phyloP scores from a whole-genome alignment of 1,140 invertebrate species.

The Brachystomella parvula region DNA sequence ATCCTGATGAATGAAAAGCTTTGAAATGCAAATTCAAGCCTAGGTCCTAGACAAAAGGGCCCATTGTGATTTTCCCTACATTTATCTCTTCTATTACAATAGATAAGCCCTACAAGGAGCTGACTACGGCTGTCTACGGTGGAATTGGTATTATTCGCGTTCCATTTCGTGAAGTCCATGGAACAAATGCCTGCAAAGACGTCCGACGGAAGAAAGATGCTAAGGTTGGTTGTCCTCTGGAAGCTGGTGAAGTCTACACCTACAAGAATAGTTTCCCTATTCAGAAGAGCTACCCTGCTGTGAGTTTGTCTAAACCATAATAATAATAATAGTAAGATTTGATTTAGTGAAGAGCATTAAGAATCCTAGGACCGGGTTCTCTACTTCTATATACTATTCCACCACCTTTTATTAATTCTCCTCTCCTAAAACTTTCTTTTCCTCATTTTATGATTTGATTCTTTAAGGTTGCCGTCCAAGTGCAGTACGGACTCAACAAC shows the following conservation, averaged over 20 bases:
- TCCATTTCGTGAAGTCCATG: constrained; percentile 38
- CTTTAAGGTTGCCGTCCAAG: constrained; percentile 32
- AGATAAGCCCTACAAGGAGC: constrained; percentile 32
- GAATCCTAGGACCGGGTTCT: not conserved
- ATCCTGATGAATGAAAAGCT: no score
- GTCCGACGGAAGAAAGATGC: constrained; percentile 25
- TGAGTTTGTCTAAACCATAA: constrained; percentile 22
- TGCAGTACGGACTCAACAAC: constrained; percentile 35
- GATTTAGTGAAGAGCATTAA: not conserved
- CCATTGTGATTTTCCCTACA: not conserved
- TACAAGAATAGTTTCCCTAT: constrained; percentile 39
- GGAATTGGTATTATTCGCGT: constrained; percentile 36
- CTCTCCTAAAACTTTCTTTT: constrained; percentile 5
- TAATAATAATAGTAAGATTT: constrained; percentile 6
- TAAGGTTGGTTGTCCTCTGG: constrained; percentile 31
- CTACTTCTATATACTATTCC: not conserved
- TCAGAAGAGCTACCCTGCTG: constrained; percentile 37
- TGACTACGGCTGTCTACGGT: constrained; percentile 37
- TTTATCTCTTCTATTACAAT: not conserved
- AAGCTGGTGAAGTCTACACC: constrained; percentile 30
- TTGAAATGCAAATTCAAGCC: constrained; percentile 1
- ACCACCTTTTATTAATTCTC: not conserved
- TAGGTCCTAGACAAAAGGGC: constrained; percentile 1
- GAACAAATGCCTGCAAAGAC: constrained; percentile 35
- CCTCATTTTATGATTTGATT: constrained; percentile 6